Evolutionary conservation across 1,140 invertebrate genomes (phyloP), one percentile per base, ranked within the genome.

Genomic region (Telenomus remus): DNA sequence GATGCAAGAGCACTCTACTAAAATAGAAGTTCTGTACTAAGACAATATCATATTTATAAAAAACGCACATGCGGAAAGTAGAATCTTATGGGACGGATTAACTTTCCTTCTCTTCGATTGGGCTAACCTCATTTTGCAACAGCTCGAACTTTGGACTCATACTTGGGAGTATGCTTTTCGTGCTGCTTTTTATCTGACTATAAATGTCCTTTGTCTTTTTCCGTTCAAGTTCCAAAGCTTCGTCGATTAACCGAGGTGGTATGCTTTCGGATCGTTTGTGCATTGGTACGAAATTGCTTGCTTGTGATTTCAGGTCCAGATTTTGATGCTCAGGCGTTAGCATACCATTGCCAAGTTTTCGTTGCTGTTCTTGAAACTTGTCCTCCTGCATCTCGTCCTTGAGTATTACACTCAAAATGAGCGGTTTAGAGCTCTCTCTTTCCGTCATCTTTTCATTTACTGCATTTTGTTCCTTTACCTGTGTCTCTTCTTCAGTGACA

Each of bases 401-500:
- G 54, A 91, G 88, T 42, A 93, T 89, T 0, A 90, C 92, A 0
- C 92, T 91, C 15, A 91, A 92, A 14, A 93, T 91, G 8, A 92
- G 89, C 1, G 92, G 92, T 63, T 91, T 92, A 59, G 89, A 90
- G n/a, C 85, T 87, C 69, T 89, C 89, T 35, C 79, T 85, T 0
- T 87, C 86, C 3, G 84, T 79, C 15, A 78, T 59, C n/a, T 85
- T 80, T 37, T 78, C 82, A 37, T 69, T 80, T 51, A 85, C 42
- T n/a, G 70, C 76, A 44, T 81, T 83, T 9, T 79, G 79, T 43
- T 86, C 82, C 71, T 78, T 79, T 1, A 61, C 57, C 9, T 85
- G 84, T 1, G 19, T 6, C 8, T 79, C 57, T 19, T 82, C 81
- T 10, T 81, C 82, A 10, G 76, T 76, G 0, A 78, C 84, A 5